These are phyloP conservation scores for Caranx ignobilis DNA, from an alignment of 2,113 vertebrate genomes.

Conservation along the genomic window DNA sequence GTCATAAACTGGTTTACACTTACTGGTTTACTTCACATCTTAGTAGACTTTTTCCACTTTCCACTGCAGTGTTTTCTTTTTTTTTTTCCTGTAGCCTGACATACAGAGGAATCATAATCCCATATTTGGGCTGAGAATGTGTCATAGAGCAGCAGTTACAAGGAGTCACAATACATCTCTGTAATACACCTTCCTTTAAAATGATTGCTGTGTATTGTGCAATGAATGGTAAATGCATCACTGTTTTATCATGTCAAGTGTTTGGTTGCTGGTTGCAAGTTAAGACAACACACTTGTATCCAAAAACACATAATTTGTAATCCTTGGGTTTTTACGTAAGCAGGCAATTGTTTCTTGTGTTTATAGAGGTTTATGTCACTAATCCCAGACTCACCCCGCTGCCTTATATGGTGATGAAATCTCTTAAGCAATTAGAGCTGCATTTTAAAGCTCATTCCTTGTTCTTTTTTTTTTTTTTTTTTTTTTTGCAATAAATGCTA, in stretches of 20 bases:
- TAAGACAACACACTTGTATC: not conserved
- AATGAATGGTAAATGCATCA: not conserved
- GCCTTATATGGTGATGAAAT: slow-evolving; percentile 40
- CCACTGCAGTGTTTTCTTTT: not conserved
- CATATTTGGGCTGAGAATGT: slow-evolving; percentile 7
- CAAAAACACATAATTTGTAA: slow-evolving; percentile 21
- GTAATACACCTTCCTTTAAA: not conserved
- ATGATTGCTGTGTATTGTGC: not conserved
- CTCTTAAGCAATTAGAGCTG: not conserved
- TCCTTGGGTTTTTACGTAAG: slow-evolving; percentile 8
- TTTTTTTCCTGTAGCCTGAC: not conserved
- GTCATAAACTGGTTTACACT: not conserved
- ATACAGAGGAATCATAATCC: not conserved
- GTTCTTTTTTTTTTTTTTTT: not conserved
- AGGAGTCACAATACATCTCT: not conserved
- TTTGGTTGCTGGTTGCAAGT: slow-evolving; percentile 13
- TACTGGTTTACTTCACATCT: too few species aligned
- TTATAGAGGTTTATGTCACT: slow-evolving; percentile 30
- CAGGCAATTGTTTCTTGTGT: slow-evolving; percentile 13
- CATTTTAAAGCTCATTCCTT: slow-evolving; percentile 28
- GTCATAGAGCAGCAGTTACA: not conserved
- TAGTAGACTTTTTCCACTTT: not conserved
- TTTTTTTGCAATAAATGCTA: not conserved
- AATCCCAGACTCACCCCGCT: slow-evolving; percentile 24
- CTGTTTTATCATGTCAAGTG: not conserved